Evolutionary conservation across 2,113 vertebrate species (phyloP).

Genomic region (Addax nasomaculatus): DNA sequence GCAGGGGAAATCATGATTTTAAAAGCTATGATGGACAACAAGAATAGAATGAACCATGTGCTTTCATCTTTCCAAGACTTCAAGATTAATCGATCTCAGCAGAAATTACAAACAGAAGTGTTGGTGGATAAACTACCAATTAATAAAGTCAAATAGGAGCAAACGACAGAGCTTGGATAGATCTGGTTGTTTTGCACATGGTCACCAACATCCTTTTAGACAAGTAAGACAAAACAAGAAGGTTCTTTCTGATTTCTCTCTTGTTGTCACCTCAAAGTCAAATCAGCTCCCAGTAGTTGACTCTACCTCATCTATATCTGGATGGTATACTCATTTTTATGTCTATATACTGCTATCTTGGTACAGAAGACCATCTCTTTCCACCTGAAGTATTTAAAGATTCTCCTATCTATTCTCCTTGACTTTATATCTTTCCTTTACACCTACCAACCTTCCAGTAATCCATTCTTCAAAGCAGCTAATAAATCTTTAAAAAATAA

Average conservation of each 20-base stretch:
- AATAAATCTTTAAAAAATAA: background rate
- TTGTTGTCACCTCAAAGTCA: background rate
- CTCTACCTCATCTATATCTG: background rate
- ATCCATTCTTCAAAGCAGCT: background rate
- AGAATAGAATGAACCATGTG: background rate
- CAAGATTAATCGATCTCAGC: slow-evolving; percentile 11
- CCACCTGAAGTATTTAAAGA: background rate
- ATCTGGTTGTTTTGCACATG: background rate
- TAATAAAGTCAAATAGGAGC: background rate
- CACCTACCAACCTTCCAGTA: background rate
- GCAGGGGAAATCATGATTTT: background rate
- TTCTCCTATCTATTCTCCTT: background rate
- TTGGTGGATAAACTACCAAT: background rate
- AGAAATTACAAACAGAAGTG: background rate
- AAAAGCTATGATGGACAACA: background rate
- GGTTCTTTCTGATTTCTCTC: background rate
- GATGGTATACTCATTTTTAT: background rate
- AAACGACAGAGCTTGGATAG: background rate
- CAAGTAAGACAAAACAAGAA: background rate
- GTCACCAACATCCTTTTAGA: background rate
- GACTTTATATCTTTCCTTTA: background rate
- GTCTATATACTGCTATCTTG: background rate
- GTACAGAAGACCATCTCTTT: background rate
- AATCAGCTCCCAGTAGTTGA: background rate
- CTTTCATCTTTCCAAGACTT: background rate